phyloP scores from a whole-genome alignment of 2,888 invertebrate species.

The Eremobia ochroleuca region DNA sequence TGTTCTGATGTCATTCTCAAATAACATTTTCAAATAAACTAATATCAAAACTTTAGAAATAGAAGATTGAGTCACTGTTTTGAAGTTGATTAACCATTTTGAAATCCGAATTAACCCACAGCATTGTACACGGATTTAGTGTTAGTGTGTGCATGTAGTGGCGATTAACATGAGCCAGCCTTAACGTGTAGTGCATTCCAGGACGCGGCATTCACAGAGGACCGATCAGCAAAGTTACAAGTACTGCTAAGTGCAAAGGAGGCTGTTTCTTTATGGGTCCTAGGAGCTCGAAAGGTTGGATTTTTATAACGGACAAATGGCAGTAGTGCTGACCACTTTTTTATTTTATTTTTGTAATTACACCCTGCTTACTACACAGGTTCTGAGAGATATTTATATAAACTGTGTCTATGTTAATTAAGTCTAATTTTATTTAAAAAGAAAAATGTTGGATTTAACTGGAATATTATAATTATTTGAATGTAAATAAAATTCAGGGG shows the following conservation, averaged over 20 bases:
- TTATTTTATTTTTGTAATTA: constrained; percentile 68
- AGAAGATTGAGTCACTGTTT: constrained; percentile 41
- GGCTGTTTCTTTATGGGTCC: constrained; percentile 98
- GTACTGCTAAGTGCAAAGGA: constrained; percentile 97
- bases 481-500: constrained; percentile 19
- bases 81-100: constrained; percentile 55
- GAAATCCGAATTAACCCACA: constrained; percentile 70
- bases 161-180: constrained; percentile 87
- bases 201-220: constrained; percentile 93
- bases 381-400: constrained; percentile 40
- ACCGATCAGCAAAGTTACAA: constrained; percentile 93
- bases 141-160: constrained; percentile 85
- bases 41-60: constrained; percentile 43
- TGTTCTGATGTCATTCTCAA: constrained; percentile 50
- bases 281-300: constrained; percentile 98
- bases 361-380: constrained; percentile 68
- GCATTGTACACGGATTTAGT: constrained; percentile 72
- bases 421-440: background rate
- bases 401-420: constrained; percentile 33
- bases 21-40: constrained; percentile 65
- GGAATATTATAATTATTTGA: constrained; percentile 4
- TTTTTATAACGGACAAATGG: constrained; percentile 77
- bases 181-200: constrained; percentile 92
- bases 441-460: background rate
- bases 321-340: constrained; percentile 77